Conservation (phyloP, 2,888 invertebrate genomes). For the Apocheima hispidaria region DNA sequence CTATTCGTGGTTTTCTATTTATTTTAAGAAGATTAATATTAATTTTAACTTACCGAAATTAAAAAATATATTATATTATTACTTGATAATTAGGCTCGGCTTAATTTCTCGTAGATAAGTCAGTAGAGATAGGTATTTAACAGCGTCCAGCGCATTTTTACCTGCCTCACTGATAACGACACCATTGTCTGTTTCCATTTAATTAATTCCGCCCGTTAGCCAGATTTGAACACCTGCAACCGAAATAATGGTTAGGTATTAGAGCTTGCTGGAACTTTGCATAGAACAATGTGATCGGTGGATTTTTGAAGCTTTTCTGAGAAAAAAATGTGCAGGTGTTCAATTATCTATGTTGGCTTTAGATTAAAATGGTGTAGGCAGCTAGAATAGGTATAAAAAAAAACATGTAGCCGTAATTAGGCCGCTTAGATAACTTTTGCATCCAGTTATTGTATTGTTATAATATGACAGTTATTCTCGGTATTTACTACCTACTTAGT, state of each 20-base stretch:
- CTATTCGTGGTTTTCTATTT: too few species aligned
- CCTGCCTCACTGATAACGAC: constrained; percentile 66
- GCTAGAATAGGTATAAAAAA: too few species aligned
- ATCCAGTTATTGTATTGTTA: neutral
- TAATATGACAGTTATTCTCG: neutral
- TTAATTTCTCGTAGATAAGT: neutral
- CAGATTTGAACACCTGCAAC: constrained; percentile 65
- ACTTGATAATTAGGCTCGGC: too few species aligned
- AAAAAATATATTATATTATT: too few species aligned
- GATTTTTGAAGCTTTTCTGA: constrained; percentile 35
- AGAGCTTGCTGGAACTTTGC: constrained; percentile 44
- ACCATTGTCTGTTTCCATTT: constrained; percentile 51
- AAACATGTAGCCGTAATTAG: neutral
- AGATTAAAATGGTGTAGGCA: constrained; percentile 10
- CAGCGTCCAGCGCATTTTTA: constrained; percentile 46
- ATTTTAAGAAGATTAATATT: too few species aligned
- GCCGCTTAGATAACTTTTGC: neutral
- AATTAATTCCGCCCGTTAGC: constrained; percentile 44
- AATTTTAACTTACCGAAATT: too few species aligned
- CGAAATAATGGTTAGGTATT: constrained; percentile 51
- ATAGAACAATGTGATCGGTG: constrained; percentile 31
- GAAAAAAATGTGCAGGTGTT: constrained; percentile 34
- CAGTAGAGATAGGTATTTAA: too few species aligned
- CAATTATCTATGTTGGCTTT: constrained; percentile 3
- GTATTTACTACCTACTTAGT: too few species aligned